Evolutionary conservation across 1,140 invertebrate genomes (phyloP).

Genomic region (Caerostris extrusa): DNA sequence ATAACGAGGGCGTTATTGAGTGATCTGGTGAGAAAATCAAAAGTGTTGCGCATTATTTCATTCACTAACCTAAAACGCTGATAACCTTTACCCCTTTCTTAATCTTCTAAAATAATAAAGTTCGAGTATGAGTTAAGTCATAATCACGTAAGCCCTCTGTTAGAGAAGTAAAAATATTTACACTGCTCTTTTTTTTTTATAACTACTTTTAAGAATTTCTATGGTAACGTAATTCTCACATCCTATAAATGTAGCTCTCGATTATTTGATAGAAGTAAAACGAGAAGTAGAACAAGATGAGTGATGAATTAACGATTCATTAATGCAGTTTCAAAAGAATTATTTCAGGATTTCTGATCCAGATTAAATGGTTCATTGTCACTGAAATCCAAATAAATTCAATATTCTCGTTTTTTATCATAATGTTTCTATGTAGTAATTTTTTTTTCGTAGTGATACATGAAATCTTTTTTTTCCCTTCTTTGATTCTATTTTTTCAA

Average conservation of each 20-base stretch:
- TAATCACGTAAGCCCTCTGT: background rate
- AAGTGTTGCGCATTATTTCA: too few species aligned
- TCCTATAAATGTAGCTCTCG: background rate
- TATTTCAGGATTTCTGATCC: background rate
- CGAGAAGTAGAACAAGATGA: background rate
- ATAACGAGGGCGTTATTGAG: too few species aligned
- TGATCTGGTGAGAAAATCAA: too few species aligned
- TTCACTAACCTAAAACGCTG: background rate
- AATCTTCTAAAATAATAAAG: background rate
- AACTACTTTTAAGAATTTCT: background rate
- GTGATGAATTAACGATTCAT: background rate
- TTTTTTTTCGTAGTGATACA: too few species aligned
- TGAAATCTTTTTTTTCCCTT: too few species aligned
- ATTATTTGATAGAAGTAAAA: background rate
- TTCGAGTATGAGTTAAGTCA: background rate
- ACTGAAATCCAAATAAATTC: background rate
- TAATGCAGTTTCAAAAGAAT: background rate
- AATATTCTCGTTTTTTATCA: background rate
- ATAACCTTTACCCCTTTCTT: background rate
- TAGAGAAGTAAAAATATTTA: background rate
- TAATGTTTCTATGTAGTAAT: too few species aligned
- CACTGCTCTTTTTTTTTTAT: background rate
- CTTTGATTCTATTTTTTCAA: too few species aligned
- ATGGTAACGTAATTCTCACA: background rate
- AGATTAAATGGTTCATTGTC: background rate